Evolutionary conservation across 1,140 invertebrate genomes (phyloP), one percentile per base, ranked within the genome.

Genomic region (Calephelis virginiensis): DNA sequence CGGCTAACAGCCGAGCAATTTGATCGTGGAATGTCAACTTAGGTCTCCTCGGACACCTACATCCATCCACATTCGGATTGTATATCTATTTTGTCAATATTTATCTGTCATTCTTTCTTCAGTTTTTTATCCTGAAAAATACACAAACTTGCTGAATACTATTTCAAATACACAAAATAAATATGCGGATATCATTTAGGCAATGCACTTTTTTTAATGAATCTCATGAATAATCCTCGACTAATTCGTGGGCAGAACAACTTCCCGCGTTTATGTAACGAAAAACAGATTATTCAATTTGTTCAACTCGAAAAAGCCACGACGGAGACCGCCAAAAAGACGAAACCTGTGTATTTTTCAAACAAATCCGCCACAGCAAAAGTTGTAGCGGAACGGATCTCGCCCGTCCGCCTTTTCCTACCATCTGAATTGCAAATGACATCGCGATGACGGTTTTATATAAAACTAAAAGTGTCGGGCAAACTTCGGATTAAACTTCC

Each of bases 401-500:
- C 64, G 66, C 70, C 72, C 76, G 77, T 77, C 80, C 82, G 86
- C 83, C 84, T 83, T 89, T 89, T 86, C 80, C 78, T 70, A 81
- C 76, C 59, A 87, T 90, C 82, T 88, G 85, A 86, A 90, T 90
- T 90, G 87, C 85, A 88, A 90, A 90, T 90, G 76, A 77, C 80
- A 72, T 71, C 73, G 81, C 76, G 82, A 86, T 85, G 85, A 87
- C 83, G 84, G 77, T 80, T 83, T 85, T 83, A 81, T 82, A 83
- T 81, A 82, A 82, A 90, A 88, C 86, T 87, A 87, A 87, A 90
- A 89, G 82, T 87, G 83, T 87, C 83, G 74, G 78, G 73, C 86
- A 84, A 90, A 90, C 86, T 90, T 89, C 78, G 78, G 78, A 90
- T 90, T 88, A 90, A 90, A 86, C 81, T 86, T 86, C 81, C 73